Evolutionary conservation across 2,113 vertebrate species (phyloP).

Genomic region (Sinocyclocheilus anshuiensis): DNA sequence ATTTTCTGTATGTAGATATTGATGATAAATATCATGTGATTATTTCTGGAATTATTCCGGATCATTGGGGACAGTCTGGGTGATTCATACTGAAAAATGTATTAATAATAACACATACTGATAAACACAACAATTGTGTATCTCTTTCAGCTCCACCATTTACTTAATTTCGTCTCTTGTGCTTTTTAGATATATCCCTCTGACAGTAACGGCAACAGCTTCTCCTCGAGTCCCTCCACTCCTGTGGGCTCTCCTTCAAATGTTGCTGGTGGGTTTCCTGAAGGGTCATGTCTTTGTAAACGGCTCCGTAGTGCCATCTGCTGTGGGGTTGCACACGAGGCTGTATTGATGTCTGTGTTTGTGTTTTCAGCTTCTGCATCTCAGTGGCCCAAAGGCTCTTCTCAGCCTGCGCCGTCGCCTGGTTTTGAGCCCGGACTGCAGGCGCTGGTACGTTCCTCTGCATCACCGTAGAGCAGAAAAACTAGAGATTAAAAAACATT

Average conservation of each 20-base stretch:
- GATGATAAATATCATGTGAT: no score
- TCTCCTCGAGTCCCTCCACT: conserved; percentile 90
- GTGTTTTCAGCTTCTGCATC: conserved; percentile 78
- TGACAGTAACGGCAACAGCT: conserved; percentile 88
- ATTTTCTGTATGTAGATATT: no score
- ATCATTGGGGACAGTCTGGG: background rate
- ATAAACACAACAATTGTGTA: background rate
- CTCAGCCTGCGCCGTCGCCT: conserved; percentile 88
- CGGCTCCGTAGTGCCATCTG: conserved; percentile 62
- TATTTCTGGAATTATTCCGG: background rate
- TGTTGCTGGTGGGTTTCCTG: conserved; percentile 81
- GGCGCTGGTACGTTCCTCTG: conserved; percentile 76
- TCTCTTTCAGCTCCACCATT: background rate
- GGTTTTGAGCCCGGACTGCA: conserved; percentile 88
- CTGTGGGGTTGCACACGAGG: conserved; percentile 34
- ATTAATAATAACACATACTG: background rate
- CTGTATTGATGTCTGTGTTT: background rate
- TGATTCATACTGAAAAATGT: background rate
- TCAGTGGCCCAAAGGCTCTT: conserved; percentile 90
- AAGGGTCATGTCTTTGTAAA: background rate
- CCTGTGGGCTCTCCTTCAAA: conserved; percentile 93
- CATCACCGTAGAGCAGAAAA: background rate
- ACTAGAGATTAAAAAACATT: background rate
- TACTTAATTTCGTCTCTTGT: conserved; percentile 45
- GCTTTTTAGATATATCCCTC: conserved; percentile 89